A percentile compares a stretch with the other conserved stretches of the same genome.
Conservation (phyloP, 2,797 vertebrate genomes). For the Liasis olivaceus region DNA sequence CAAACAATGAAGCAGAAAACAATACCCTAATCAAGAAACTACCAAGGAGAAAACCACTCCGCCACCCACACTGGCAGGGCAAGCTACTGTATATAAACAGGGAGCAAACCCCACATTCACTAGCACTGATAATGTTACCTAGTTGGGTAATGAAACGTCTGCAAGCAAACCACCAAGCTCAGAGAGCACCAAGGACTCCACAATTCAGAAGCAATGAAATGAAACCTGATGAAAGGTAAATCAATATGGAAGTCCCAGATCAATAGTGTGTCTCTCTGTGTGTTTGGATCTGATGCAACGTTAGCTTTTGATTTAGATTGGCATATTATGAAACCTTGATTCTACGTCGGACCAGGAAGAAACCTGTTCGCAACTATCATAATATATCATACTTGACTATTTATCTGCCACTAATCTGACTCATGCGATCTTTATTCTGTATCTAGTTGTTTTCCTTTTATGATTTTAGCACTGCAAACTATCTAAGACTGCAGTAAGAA, state of each 20-base stretch:
- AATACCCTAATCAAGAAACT: too few relatives aligned
- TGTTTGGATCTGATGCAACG: background rate
- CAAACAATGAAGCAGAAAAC: too few relatives aligned
- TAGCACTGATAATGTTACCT: too few relatives aligned
- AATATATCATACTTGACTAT: background rate
- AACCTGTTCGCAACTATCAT: background rate
- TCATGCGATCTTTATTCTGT: background rate
- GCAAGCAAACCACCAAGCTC: too few relatives aligned
- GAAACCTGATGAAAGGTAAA: background rate
- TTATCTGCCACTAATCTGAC: background rate
- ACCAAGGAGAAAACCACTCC: too few relatives aligned
- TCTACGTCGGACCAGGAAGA: background rate
- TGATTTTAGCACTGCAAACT: background rate
- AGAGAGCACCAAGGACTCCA: background rate
- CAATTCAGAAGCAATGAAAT: background rate
- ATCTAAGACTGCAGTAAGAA: too few relatives aligned
- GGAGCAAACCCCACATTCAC: too few relatives aligned
- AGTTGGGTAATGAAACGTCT: too few relatives aligned
- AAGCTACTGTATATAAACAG: too few relatives aligned
- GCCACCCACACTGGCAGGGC: too few relatives aligned
- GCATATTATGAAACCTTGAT: background rate
- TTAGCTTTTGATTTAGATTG: background rate
- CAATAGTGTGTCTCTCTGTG: too few relatives aligned
- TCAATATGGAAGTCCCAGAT: too few relatives aligned
- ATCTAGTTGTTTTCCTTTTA: background rate